Evolutionary conservation across 2,888 invertebrate genomes (phyloP).

Genomic region (Aphodius sticticus): DNA sequence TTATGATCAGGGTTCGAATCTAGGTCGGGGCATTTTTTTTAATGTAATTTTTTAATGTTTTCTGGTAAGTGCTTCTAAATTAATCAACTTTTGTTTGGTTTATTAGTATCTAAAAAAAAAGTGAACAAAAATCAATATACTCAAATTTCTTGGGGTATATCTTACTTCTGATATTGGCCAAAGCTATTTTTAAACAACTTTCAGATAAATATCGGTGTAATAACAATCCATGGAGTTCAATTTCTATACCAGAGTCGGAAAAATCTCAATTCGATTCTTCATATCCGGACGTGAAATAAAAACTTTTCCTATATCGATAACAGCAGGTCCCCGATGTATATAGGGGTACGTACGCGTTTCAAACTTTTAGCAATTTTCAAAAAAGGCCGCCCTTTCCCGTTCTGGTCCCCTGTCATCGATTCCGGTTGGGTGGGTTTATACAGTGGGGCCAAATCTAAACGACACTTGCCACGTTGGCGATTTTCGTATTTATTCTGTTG

Average conservation of each 20-base stretch:
- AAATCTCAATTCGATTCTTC: background rate
- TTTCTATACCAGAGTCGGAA: background rate
- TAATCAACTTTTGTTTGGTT: too few species aligned
- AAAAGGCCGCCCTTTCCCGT: background rate
- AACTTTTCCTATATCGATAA: background rate
- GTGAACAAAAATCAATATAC: too few species aligned
- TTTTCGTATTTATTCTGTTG: too few species aligned
- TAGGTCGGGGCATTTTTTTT: too few species aligned
- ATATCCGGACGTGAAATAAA: background rate
- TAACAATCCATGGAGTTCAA: background rate
- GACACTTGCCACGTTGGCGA: too few species aligned
- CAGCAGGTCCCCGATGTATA: background rate
- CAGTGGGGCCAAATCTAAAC: background rate
- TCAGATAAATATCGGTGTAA: background rate
- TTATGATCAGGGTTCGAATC: too few species aligned
- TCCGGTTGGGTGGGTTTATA: background rate
- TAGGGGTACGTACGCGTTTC: background rate
- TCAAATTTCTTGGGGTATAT: too few species aligned
- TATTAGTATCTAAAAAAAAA: too few species aligned
- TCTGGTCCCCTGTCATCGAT: background rate
- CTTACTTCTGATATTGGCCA: too few species aligned
- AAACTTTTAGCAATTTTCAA: background rate
- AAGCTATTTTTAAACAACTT: background rate
- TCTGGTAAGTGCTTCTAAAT: too few species aligned
- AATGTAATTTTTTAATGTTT: too few species aligned